These are phyloP conservation scores for Pyrrhosoma nymphula DNA, from an alignment of 2,888 invertebrate species.

Conservation along the genomic window DNA sequence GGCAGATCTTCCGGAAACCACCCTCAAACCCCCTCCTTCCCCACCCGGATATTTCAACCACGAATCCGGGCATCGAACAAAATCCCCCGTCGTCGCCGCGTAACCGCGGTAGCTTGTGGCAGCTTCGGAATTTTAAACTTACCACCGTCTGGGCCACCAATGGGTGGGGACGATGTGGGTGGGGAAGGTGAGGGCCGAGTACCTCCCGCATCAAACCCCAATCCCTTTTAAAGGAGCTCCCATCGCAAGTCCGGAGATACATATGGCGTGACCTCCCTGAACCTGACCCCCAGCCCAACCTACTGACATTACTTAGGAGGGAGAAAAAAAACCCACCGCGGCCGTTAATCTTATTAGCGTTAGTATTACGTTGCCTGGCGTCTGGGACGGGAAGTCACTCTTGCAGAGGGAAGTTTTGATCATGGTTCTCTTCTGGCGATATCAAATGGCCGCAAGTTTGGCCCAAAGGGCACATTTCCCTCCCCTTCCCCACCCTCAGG, in stretches of 20 bases:
- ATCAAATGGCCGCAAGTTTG: conserved; percentile 40
- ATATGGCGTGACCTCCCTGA: background rate
- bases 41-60: background rate
- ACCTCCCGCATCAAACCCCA: background rate
- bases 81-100: background rate
- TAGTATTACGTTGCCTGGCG: conserved; percentile 27
- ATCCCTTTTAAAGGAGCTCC: too few species aligned
- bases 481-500: background rate
- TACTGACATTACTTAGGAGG: background rate
- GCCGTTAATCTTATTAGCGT: conserved; percentile 56
- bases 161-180: background rate
- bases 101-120: background rate
- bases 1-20: background rate
- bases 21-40: background rate
- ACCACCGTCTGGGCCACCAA: background rate
- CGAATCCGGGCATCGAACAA: background rate
- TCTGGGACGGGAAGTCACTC: conserved; percentile 9
- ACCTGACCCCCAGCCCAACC: conserved; percentile 18
- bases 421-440: background rate
- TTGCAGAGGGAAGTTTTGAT: conserved; percentile 28
- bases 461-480: background rate
- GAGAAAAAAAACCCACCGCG: background rate
- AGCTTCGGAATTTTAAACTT: background rate
- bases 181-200: too few species aligned
- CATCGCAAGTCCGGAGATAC: background rate